Percentiles rank a stretch among this genome's conserved stretches.
Conservation (phyloP, 2,888 invertebrate genomes). For the Plagodis dolabraria region DNA sequence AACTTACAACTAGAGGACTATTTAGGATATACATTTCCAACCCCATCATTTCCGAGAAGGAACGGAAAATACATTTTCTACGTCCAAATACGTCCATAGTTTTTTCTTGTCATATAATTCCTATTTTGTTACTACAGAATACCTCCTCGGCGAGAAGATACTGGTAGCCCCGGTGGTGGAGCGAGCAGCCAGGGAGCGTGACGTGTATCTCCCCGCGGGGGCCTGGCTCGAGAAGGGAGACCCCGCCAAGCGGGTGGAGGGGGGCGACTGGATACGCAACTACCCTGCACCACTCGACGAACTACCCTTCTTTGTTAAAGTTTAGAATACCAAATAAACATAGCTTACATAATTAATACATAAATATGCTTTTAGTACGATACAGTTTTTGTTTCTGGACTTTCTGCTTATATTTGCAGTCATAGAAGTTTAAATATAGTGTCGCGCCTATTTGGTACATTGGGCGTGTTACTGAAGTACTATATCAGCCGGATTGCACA, state of each 20-base stretch:
- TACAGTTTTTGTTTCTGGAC: too few species aligned
- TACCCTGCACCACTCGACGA: slow-evolving; percentile 86
- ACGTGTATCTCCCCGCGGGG: slow-evolving; percentile 88
- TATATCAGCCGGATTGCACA: too few species aligned
- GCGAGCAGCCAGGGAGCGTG: slow-evolving; percentile 77
- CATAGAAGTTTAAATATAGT: too few species aligned
- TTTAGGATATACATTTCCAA: too few species aligned
- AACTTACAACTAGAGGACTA: background rate
- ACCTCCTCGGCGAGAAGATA: slow-evolving; percentile 87
- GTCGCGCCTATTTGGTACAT: too few species aligned
- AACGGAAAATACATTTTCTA: too few species aligned
- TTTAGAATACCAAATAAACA: slow-evolving; percentile 4
- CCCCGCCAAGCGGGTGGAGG: slow-evolving; percentile 53
- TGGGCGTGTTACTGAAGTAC: too few species aligned
- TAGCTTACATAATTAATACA: too few species aligned
- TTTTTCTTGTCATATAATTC: background rate
- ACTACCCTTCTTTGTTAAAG: slow-evolving; percentile 83
- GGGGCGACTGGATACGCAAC: slow-evolving; percentile 80
- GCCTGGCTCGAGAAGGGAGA: slow-evolving; percentile 84
- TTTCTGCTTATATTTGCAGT: too few species aligned
- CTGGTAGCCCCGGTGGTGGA: slow-evolving; percentile 89
- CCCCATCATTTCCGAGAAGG: too few species aligned
- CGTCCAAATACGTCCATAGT: too few species aligned
- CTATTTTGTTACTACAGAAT: slow-evolving; percentile 78
- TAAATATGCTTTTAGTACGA: too few species aligned